Conservation (phyloP, 2,113 vertebrate species). For the Pyrgilauda ruficollis region DNA sequence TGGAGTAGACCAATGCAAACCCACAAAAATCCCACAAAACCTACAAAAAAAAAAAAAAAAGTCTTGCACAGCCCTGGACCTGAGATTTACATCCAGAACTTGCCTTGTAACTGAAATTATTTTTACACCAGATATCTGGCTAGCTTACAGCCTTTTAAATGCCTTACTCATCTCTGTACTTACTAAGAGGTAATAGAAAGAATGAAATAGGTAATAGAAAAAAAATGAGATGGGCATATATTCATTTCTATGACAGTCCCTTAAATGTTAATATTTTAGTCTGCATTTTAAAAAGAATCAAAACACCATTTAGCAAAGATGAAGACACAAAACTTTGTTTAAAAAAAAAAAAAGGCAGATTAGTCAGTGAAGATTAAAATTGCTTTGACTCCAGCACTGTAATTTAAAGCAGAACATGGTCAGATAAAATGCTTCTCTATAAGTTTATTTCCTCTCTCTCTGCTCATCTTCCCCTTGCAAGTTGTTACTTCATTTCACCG, state of each 20-base stretch:
- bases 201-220: not conserved
- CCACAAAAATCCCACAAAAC: not conserved
- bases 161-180: not conserved
- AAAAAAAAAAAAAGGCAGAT: not conserved
- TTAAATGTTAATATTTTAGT: not conserved
- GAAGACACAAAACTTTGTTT: not conserved
- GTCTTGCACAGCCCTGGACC: not conserved
- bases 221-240: not conserved
- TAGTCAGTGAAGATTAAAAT: not conserved
- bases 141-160: not conserved
- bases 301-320: not conserved
- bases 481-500: not conserved
- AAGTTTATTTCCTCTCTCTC: not conserved
- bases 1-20: not conserved
- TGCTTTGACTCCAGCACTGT: not conserved
- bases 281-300: not conserved
- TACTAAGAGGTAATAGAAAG: not conserved
- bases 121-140: not conserved
- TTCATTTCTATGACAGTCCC: not conserved
- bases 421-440: not conserved
- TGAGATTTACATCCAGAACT: not conserved
- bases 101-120: not conserved
- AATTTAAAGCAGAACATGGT: not conserved
- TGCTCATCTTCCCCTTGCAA: not conserved
- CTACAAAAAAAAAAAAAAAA: not conserved